These are phyloP conservation scores for Epistrophe eligans DNA, from an alignment of 2,888 invertebrate species.

Conservation along the genomic window DNA sequence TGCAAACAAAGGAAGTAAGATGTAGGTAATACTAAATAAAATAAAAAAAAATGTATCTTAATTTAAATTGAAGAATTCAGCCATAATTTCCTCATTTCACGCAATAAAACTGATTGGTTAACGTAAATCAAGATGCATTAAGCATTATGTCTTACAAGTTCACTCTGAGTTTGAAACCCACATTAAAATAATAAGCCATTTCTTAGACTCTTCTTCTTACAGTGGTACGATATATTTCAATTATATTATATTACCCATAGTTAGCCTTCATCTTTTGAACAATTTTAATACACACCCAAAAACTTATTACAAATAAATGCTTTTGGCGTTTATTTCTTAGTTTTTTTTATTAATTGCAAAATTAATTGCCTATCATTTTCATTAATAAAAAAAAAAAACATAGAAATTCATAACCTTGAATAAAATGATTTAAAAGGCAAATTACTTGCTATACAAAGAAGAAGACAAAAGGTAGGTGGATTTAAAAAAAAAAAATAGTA, in stretches of 20 bases:
- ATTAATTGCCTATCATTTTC: slow-evolving; percentile 14
- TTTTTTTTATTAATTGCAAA: slow-evolving; percentile 18
- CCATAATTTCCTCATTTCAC: neutral
- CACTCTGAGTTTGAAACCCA: neutral
- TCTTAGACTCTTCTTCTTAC: neutral
- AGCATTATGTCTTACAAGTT: neutral
- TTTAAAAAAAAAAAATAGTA: neutral
- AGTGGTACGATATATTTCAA: neutral
- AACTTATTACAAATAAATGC: slow-evolving; percentile 8
- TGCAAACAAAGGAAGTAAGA: too few relatives aligned
- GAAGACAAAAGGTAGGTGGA: slow-evolving; percentile 7
- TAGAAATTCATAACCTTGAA: neutral
- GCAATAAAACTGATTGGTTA: neutral
- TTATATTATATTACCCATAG: neutral
- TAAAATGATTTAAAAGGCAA: neutral
- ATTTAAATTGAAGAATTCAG: neutral
- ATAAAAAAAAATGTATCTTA: neutral
- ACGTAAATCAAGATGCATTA: neutral
- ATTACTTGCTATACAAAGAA: neutral
- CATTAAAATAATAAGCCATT: neutral
- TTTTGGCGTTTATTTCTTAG: slow-evolving; percentile 2
- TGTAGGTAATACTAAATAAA: neutral
- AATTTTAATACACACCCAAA: slow-evolving; percentile 1
- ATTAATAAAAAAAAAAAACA: neutral
- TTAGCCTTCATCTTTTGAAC: neutral